Base-by-base conservation (phyloP, 2,888 invertebrate species). In the Eristalis intricaria region DNA sequence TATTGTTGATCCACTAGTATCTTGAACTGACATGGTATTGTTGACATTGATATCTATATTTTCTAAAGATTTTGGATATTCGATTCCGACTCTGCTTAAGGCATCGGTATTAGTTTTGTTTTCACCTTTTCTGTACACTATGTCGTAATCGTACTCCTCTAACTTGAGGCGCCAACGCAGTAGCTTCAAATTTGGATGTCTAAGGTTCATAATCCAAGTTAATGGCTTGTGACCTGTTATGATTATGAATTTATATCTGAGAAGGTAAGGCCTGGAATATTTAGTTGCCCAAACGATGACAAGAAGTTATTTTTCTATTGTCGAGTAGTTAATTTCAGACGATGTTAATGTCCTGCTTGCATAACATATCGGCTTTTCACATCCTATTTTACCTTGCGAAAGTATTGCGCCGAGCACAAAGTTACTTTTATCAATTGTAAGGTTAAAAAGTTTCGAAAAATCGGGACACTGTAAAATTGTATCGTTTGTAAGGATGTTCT, bases 401-500 rank as follows among this genome's bases (percentile, higher is more conserved):
- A 91, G 38, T 11, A 91, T 89, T 3, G 84, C 89, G 0, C 90
- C 91, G 2, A 90, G 26, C 0, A 90, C 91, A 13, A 22, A 88
- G 22, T 89, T 85, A 8, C 89, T 88, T 0, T 91, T 91, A 69
- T 91, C 91, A 3, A 90, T 91, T 7, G 90, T 90, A 11, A 91
- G 29, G 8, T 85, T 70, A 65, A 91, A 91, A 7, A 87, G 83
- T 84, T 90, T 85, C 0, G 80, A 68, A 65, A 92, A 92, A 69
- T 92, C 91, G 4, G 91, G 91, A 58, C 91, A 92, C 75, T 91
- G 89, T 23, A 93, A 69, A 11, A 92, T 89, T 0, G 91, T 91
- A 43, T 90, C 89, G 58, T 74, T 66, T 74, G 71, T 15, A 73
- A 76, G 43, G 83, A 80, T 58, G 81, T 68, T 22, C 84, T 79